phyloP scores from a whole-genome alignment of 2,888 invertebrate species.

The Cheilosia vulpina region DNA sequence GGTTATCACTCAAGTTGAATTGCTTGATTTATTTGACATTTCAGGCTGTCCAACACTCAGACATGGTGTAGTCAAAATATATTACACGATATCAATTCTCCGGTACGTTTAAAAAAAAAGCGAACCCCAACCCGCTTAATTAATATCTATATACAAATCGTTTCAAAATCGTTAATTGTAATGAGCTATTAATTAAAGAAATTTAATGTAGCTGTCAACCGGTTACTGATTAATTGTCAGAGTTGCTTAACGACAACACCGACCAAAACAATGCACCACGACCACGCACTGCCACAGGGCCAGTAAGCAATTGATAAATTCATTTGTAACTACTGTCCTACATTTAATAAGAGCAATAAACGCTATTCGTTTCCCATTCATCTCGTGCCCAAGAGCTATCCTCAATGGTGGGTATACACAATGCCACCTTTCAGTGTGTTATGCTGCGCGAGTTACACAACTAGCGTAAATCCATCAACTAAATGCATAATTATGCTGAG shows the following conservation, averaged over 20 bases:
- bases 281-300: slow-evolving; percentile 37
- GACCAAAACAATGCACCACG: slow-evolving; percentile 53
- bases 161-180: slow-evolving; percentile 47
- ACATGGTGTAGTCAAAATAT: slow-evolving; percentile 4
- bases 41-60: slow-evolving; percentile 24
- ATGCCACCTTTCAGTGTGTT: slow-evolving; percentile 19
- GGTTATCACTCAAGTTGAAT: slow-evolving; percentile 16
- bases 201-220: slow-evolving; percentile 51
- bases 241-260: slow-evolving; percentile 8
- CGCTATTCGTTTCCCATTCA: slow-evolving; percentile 29
- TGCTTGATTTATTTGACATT: slow-evolving; percentile 51
- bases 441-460: slow-evolving; percentile 40
- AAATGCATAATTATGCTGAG: slow-evolving; percentile 62
- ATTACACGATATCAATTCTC: slow-evolving; percentile 35
- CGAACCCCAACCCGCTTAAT: slow-evolving; percentile 31
- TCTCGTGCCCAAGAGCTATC: slow-evolving; percentile 29
- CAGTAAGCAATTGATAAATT: slow-evolving; percentile 50
- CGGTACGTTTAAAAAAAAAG: neutral
- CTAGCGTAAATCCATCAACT: slow-evolving; percentile 50
- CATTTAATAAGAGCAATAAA: slow-evolving; percentile 45
- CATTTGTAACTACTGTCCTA: slow-evolving; percentile 12
- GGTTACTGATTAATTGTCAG: slow-evolving; percentile 53
- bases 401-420: slow-evolving; percentile 3
- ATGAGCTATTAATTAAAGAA: slow-evolving; percentile 44
- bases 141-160: slow-evolving; percentile 23